Conservation (phyloP, 2,888 invertebrate genomes). For the Kryphioiulus occultus region DNA sequence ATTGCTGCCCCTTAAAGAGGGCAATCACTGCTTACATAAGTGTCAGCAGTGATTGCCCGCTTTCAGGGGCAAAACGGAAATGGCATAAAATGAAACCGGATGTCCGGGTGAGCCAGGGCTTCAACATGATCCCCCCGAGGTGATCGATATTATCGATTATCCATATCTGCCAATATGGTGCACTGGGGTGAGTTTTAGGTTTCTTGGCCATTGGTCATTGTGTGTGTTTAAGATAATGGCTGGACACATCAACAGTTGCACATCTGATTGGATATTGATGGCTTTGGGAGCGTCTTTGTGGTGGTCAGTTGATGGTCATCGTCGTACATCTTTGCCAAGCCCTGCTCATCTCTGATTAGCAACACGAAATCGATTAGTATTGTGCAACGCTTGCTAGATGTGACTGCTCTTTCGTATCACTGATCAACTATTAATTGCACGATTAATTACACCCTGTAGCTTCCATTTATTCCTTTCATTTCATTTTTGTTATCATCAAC, state of each 20-base stretch:
- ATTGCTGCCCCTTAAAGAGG: background rate
- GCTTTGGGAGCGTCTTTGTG: background rate
- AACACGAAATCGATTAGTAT: conserved; percentile 19
- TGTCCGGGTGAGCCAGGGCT: background rate
- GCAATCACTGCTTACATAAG: background rate
- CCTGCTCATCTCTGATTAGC: background rate
- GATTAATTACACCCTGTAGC: background rate
- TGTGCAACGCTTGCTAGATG: background rate
- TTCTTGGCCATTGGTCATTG: background rate
- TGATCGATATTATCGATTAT: conserved; percentile 19
- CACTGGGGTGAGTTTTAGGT: background rate
- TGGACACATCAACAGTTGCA: background rate
- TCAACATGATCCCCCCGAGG: background rate
- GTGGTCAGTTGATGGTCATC: background rate
- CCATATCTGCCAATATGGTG: background rate
- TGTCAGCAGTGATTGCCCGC: background rate
- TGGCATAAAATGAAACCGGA: too few relatives aligned
- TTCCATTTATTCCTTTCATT: background rate
- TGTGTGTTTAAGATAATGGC: background rate
- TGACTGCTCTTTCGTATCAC: background rate
- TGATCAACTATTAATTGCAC: background rate
- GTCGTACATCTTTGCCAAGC: background rate
- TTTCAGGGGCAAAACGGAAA: background rate
- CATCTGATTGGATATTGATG: background rate
- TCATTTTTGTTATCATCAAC: too few relatives aligned